Percentiles rank a stretch among this genome's conserved stretches.
Evolutionary conservation across 2,797 vertebrate genomes (phyloP).

Genomic region (Pangasius mekongensis): DNA sequence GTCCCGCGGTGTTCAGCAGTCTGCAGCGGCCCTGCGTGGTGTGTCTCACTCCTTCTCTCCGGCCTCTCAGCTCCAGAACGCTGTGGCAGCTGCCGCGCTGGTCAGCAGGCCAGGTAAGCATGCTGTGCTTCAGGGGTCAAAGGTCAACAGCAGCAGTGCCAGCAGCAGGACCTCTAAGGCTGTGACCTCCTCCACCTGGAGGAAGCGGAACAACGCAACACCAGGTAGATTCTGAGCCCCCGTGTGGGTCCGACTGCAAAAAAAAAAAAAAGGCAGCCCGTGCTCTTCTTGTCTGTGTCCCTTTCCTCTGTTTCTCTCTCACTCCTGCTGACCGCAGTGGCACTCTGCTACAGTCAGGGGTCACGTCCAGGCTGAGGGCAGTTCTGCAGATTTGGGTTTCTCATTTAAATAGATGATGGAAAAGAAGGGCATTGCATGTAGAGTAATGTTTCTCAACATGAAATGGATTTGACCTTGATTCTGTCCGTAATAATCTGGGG

Average conservation of each 20-base stretch:
- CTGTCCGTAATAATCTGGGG: not conserved
- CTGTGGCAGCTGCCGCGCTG: constrained; percentile 83
- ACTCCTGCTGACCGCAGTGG: constrained; percentile 21
- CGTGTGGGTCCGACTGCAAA: constrained; percentile 55
- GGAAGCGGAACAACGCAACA: constrained; percentile 84
- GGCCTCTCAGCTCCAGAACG: constrained; percentile 90
- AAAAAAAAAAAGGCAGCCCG: not conserved
- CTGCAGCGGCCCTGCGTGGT: constrained; percentile 76
- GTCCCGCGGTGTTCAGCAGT: constrained; percentile 79
- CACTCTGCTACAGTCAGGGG: constrained; percentile 38
- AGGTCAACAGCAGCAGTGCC: constrained; percentile 70
- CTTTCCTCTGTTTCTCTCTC: constrained; percentile 36
- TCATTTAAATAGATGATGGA: not conserved
- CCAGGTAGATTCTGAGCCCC: constrained; percentile 82
- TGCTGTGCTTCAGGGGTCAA: constrained; percentile 78
- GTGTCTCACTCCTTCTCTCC: constrained; percentile 90
- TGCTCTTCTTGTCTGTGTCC: constrained; percentile 26
- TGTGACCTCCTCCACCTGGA: constrained; percentile 86
- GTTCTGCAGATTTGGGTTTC: not conserved
- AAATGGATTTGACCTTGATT: constrained; percentile 8
- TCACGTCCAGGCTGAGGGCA: not conserved
- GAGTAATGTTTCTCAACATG: not conserved
- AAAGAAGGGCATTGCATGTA: not conserved
- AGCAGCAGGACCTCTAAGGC: constrained; percentile 72
- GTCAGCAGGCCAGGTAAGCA: constrained; percentile 91